Base-by-base conservation (phyloP, 2,113 vertebrate genomes). In the Poicephalus gulielmi region DNA sequence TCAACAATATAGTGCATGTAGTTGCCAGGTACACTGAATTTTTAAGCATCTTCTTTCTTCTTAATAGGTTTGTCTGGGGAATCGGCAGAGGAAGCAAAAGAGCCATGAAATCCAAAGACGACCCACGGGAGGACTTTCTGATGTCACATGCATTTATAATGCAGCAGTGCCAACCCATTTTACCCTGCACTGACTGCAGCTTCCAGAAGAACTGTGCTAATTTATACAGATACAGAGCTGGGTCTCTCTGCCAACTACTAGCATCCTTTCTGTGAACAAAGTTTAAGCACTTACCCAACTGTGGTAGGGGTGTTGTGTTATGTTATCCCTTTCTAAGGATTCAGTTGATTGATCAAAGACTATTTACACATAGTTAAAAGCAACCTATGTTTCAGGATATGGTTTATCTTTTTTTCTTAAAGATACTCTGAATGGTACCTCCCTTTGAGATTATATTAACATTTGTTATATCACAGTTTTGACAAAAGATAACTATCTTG, bases 311-410 rank as follows among this genome's bases (percentile, higher is more conserved):
- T 86, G 57, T 80, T 87, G 41, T 68, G 80, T 85, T 93, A 70
- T 83, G 60, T 74, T 95, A 95, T 55, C 69, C 52, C 50, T 86
- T 78, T 66, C 73, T 76, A 89, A 90, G 82, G 92, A 90, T 91
- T 83, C 88, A 88, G 88, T 83, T 86, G 44, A 60, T 84, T 85
- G 92, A 96, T 97, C 94, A 96, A 97, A 97, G 88, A 78, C 63
- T 96, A 88, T 94, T 95, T 96, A 94, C 79, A 91, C 73, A 77
- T 60, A 62, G 68, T 90, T 94, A 88, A 94, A 96, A 91, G 73
- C 85, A 93, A 57, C 59, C 41, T 95, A 94, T 94, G 49, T 96
- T 96, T 92, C 92, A 78, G 46, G 43, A 83, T 93, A 50, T 78
- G 67, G 88, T 93, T 96, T 93, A 90, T 94, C 81, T 68, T 49